Percentiles rank a stretch among this genome's conserved stretches.
Evolutionary conservation across 2,888 invertebrate species (phyloP).

Genomic region (Pseudanteris insignis): DNA sequence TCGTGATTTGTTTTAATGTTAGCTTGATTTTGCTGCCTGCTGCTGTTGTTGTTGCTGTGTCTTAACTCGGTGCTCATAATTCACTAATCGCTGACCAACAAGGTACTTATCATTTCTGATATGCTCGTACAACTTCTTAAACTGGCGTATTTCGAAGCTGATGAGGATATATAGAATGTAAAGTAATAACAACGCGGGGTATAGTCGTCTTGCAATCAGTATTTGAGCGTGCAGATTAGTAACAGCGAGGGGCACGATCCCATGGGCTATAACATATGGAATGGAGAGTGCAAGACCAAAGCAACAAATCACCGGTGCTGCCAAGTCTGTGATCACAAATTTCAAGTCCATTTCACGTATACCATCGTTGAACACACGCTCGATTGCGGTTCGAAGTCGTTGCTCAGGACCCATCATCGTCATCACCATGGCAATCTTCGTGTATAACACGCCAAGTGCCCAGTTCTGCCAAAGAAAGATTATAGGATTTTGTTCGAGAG

Average conservation of each 20-base stretch:
- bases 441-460: constrained; percentile 94
- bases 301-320: constrained; percentile 87
- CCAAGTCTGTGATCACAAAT: constrained; percentile 85
- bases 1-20: constrained; percentile 36
- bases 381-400: constrained; percentile 89
- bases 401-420: constrained; percentile 99
- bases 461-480: constrained; percentile 95
- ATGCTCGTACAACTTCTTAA: constrained; percentile 93
- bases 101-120: constrained; percentile 99
- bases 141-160: constrained; percentile 89
- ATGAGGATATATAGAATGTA: constrained; percentile 76
- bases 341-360: constrained; percentile 90
- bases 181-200: constrained; percentile 85
- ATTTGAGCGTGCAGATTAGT: constrained; percentile 75
- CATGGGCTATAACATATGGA: constrained; percentile 91
- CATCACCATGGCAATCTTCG: constrained; percentile 95
- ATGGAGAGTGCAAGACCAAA: constrained; percentile 90
- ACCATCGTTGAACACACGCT: constrained; percentile 93
- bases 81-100: constrained; percentile 94
- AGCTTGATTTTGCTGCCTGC: constrained; percentile 52
- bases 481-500: constrained; percentile 89
- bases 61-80: constrained; percentile 89
- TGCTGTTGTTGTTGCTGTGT: constrained; percentile 61
- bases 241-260: constrained; percentile 76
- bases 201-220: constrained; percentile 84